Evolutionary conservation across 1,140 invertebrate genomes (phyloP).

Genomic region (Carcinoscorpius rotundicauda): DNA sequence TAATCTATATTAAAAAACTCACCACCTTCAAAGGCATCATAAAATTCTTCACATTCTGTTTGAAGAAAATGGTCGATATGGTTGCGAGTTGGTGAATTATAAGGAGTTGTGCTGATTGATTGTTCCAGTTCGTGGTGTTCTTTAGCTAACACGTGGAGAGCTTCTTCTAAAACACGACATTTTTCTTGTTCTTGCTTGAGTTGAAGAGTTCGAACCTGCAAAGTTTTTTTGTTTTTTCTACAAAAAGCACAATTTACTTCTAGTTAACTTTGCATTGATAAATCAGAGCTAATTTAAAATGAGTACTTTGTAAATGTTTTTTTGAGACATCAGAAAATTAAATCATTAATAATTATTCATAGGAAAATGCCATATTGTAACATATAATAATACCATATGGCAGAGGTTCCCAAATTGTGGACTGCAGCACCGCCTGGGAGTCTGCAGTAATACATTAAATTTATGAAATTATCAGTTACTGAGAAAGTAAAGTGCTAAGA

Average conservation of each 20-base stretch:
- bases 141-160: constrained; percentile 48
- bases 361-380: no score
- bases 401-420: no score
- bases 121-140: constrained; percentile 55
- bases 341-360: neutral
- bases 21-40: constrained; percentile 42
- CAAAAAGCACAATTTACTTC: constrained; percentile 1
- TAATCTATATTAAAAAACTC: constrained; percentile 10
- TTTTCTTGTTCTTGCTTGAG: constrained; percentile 43
- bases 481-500: no score
- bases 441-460: no score
- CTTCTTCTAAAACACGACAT: constrained; percentile 51
- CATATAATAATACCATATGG: no score
- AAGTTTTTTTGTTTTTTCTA: neutral
- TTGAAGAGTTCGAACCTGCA: constrained; percentile 33
- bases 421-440: no score
- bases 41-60: constrained; percentile 53
- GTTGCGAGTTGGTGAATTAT: constrained; percentile 17
- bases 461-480: no score
- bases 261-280: neutral
- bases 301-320: constrained; percentile 7
- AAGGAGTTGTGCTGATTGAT: constrained; percentile 37
- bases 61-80: constrained; percentile 23
- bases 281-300: constrained; percentile 8
- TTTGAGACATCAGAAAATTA: neutral